Base-by-base conservation (phyloP, 2,888 invertebrate species). In the Hydraecia micacea region DNA sequence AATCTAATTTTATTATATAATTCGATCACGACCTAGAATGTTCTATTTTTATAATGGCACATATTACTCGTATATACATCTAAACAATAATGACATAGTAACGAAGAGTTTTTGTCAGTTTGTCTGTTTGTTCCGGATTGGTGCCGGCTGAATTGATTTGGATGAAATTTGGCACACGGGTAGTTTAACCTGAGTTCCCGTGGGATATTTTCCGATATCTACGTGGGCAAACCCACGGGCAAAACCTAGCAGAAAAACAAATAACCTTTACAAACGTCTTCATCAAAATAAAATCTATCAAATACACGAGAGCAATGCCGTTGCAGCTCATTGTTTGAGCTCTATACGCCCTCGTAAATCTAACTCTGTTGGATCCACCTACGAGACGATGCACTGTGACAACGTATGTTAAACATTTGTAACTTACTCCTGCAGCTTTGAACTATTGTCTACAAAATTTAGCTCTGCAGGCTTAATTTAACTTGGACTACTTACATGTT, bases 401-500 rank as follows among this genome's bases (percentile, higher is more conserved):
- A 36, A 18, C 2, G 11, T 36, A 62, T 42, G n/a, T 39, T 21
- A 21, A 71, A 58, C 13, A 9, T n/a, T 6, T 42, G 13, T 42
- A 71, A 60, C 74, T 65, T 65, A 13, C 28, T 49, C 0, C 11
- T 36, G 13, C 15, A 60, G 32, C 52, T 39, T 7, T 36, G n/a
- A 80, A 80, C 62, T 71, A 63, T 68, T 58, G 28, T 18, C 13
- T 15, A 25, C 39, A 73, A 71, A 21, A 63, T 42, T 83, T 60
- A 73, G 60, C 46, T 74, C 2, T n/a, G 9, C 39, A 39, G 46
- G 58, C 66, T 63, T 76, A 71, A 73, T 76, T 73, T 73, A 76
- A 84, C 75, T 84, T 60, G 11, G 28, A 63, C 71, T 68, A 68
- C 75, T 65, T 62, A 68, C 75, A 68, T 62, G 71, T 73, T 65